These are phyloP conservation scores for Rhinichthys klamathensis DNA, from an alignment of 2,113 vertebrate genomes.

Conservation along the genomic window DNA sequence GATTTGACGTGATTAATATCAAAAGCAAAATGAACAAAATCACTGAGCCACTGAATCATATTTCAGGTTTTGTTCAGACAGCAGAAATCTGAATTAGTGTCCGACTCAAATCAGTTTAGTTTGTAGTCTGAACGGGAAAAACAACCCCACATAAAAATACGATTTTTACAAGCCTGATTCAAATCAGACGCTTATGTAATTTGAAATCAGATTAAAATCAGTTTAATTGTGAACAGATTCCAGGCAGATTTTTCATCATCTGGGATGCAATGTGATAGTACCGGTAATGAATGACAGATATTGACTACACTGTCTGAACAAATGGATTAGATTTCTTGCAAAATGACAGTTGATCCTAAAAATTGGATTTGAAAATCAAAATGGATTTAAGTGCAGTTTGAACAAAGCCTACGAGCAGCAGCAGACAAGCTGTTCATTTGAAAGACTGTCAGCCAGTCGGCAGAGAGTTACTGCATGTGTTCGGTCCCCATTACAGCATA, in stretches of 20 bases:
- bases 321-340: neutral
- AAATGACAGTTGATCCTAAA: neutral
- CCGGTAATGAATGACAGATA: too few relatives aligned
- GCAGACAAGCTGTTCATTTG: neutral
- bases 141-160: neutral
- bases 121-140: neutral
- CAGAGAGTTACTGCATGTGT: slow-evolving; percentile 19
- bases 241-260: neutral
- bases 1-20: neutral
- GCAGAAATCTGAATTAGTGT: neutral
- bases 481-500: slow-evolving; percentile 38
- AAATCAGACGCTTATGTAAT: neutral
- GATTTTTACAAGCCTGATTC: neutral
- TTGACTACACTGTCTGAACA: neutral
- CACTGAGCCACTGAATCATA: neutral
- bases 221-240: neutral
- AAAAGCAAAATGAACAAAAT: neutral
- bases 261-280: neutral
- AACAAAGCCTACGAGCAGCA: slow-evolving; percentile 12
- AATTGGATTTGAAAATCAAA: neutral
- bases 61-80: neutral
- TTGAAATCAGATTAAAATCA: neutral
- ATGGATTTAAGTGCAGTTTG: slow-evolving; percentile 4
- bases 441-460: neutral
- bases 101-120: neutral